Base-by-base conservation (phyloP, 2,888 invertebrate genomes). In the Microchrysa polita region DNA sequence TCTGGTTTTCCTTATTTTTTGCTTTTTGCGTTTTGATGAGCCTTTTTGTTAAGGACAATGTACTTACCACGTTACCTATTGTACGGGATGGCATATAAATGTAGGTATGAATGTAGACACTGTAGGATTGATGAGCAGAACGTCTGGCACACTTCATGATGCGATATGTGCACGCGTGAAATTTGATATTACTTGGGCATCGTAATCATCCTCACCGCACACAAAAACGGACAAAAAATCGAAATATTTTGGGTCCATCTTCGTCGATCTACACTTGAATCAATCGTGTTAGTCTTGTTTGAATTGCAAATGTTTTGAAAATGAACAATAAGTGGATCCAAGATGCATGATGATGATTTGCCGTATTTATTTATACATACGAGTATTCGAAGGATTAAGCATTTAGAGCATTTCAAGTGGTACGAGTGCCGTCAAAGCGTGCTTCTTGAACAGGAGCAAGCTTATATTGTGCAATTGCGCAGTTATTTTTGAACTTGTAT, bases 81-180 rank as follows among this genome's bases (percentile, higher is more conserved):
- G 65, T 65, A 18, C 44, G 42, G 5, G 16, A 65, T 20, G 12
- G 44, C 48, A 18, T 65, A 34, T 65, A 65, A n/a, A 48, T 65
- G 65, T 65, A 48, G 34, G 22, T 42, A 20, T 65, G 23, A 48
- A 65, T 65, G 44, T 20, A n/a, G 44, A 9, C 65, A 27, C 42
- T 27, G 53, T 53, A 22, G 67, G 52, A 69, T 69, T 55, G 69
- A 69, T 69, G 69, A 57, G 69, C 69, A 69, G 69, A 72, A 72
- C 60, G 72, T 72, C 72, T 72, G 72, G 72, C 72, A 72, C 72
- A 72, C 72, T 72, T 72, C 48, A 57, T 60, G 65, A 65, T 65
- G 55, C 57, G 72, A 57, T 59, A 44, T 71, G 57, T 60, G 27
- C 27, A 72, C 72, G 72, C 59, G 60, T 59, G 72, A 72, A 72